These are phyloP conservation scores for Athripsodes cinereus DNA, from an alignment of 2,888 invertebrate genomes.

Conservation along the genomic window DNA sequence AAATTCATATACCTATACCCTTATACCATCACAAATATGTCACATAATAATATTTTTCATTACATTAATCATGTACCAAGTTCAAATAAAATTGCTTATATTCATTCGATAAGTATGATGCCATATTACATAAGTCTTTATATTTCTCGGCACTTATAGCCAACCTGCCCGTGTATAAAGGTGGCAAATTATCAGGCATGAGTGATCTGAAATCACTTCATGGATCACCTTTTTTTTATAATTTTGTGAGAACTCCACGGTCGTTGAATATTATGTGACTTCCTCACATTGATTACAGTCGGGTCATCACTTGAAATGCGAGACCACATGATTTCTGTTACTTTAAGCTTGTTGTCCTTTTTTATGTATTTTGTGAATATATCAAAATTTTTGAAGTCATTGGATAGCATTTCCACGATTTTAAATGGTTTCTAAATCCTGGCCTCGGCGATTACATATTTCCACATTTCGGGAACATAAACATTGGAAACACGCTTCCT, in stretches of 20 bases:
- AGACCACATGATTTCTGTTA: background rate
- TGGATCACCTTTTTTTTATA: background rate
- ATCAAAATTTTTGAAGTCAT: background rate
- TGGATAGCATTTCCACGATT: background rate
- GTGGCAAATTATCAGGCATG: too few species aligned
- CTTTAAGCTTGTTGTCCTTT: background rate
- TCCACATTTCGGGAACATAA: background rate
- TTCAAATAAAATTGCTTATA: too few species aligned
- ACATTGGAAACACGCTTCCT: background rate
- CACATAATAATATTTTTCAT: too few species aligned
- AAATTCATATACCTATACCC: background rate
- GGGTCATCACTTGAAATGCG: background rate
- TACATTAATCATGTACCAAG: too few species aligned
- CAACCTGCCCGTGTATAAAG: too few species aligned
- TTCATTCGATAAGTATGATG: too few species aligned
- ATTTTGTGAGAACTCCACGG: background rate
- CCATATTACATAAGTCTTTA: too few species aligned
- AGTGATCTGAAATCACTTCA: background rate
- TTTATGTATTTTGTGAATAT: background rate
- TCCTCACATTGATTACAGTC: background rate
- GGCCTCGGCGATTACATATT: conserved; percentile 2
- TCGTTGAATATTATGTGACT: background rate
- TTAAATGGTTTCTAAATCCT: background rate
- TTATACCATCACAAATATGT: background rate
- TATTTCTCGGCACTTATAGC: too few species aligned